Base-by-base conservation (phyloP, 2,888 invertebrate species). In the Tineola bisselliella region DNA sequence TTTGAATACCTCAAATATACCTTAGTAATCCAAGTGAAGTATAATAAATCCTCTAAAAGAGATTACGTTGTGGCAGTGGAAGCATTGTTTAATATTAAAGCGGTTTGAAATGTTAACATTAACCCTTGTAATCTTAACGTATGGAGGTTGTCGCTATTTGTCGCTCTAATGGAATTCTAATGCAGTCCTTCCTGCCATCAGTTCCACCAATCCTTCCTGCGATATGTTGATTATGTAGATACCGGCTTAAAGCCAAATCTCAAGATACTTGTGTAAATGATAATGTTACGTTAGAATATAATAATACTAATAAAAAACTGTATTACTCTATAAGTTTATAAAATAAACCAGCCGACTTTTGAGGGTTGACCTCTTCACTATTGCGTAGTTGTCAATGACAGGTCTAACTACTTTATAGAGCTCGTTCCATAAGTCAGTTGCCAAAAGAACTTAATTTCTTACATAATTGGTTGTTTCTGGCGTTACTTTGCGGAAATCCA, bases 111-210 rank as follows among this genome's bases (percentile, higher is more conserved):
- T 56, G 56, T 56, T 58, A 58, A 58, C 58, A 18, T 56, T 33
- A 58, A 58, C 58, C 58, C 58, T 58, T 58, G 58, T 58, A 58
- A 58, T 58, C 58, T 58, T 58, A 33, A 33, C 33, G 33, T 17
- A 17, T 33, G 54, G 58, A 58, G 33, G 58, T 13, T 33, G 58
- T 33, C 58, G 31, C 58, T n/a, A 58, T 58, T 58, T 58, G 58
- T 58, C 58, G 58, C 58, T 13, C 58, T 58, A 58, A 58, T 58
- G 58, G 58, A 58, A 33, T 58, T 58, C 58, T 58, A 58, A 58
- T 58, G 58, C 58, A 58, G 58, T 58, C 31, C 58, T 58, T 58
- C 58, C 58, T 33, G 31, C 33, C 58, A 56, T 58, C 31, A 31
- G 13, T 19, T n/a, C 56, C 30, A 11, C 25, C n/a, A 1, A 58